Percentiles rank a stretch among this genome's conserved stretches.
Conservation (phyloP, 2,888 invertebrate species). For the Aphrophora alni region DNA sequence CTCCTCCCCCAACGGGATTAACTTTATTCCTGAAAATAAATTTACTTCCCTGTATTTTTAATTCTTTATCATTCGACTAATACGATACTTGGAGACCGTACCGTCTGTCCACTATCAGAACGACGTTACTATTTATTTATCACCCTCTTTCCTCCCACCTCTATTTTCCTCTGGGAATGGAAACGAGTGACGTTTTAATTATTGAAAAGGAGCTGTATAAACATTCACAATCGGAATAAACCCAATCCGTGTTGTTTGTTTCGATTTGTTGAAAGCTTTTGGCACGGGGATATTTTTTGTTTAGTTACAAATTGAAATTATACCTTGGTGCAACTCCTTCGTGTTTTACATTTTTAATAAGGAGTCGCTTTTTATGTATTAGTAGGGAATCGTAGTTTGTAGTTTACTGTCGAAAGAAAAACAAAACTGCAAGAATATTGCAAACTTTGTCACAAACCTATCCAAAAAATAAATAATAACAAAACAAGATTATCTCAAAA, state of each 20-base stretch:
- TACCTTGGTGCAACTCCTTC: too few species aligned
- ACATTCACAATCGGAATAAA: neutral
- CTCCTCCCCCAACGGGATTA: neutral
- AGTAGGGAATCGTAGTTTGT: too few species aligned
- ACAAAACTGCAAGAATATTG: too few species aligned
- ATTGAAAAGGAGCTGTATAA: neutral
- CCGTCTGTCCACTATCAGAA: neutral
- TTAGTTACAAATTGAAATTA: neutral
- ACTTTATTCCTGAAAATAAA: neutral
- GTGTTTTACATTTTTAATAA: too few species aligned
- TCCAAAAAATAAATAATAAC: too few species aligned
- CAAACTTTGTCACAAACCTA: too few species aligned
- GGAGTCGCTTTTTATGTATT: too few species aligned
- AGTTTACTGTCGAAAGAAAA: too few species aligned
- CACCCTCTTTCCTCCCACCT: neutral
- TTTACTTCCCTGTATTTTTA: neutral
- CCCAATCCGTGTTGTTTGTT: neutral
- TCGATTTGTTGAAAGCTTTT: neutral
- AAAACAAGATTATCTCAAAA: too few species aligned
- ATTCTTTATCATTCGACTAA: neutral
- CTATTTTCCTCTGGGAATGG: neutral
- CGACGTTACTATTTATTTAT: conserved; percentile 22
- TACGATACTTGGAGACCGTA: neutral
- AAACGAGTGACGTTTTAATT: neutral
- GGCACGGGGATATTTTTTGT: neutral